Percentiles rank a stretch among this genome's conserved stretches.
These are phyloP conservation scores for Drosophila robusta DNA, from an alignment of 2,888 invertebrate genomes.

Conservation along the genomic window DNA sequence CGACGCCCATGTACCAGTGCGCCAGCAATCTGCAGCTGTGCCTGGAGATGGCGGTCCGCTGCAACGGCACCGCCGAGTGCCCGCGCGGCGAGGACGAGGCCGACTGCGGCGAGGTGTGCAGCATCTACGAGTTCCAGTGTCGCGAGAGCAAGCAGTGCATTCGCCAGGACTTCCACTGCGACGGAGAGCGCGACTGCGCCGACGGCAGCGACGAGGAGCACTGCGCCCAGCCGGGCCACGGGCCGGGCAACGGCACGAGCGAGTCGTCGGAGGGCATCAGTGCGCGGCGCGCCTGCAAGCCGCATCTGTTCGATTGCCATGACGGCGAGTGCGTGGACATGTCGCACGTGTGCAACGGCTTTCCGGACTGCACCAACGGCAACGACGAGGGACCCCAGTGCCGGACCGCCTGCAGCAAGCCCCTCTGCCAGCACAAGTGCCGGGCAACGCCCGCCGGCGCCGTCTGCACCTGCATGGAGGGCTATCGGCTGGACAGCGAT, in stretches of 20 bases:
- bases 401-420: slow-evolving; percentile 83
- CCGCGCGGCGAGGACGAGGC: slow-evolving; percentile 90
- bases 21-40: slow-evolving; percentile 78
- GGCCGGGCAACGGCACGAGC: slow-evolving; percentile 57
- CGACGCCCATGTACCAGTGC: slow-evolving; percentile 80
- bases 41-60: slow-evolving; percentile 85
- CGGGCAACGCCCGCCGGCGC: slow-evolving; percentile 89
- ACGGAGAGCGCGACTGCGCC: slow-evolving; percentile 88
- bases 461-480: slow-evolving; percentile 88
- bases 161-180: slow-evolving; percentile 87
- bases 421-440: slow-evolving; percentile 87
- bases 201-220: slow-evolving; percentile 91
- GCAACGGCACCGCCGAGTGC: slow-evolving; percentile 89
- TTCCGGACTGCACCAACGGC: slow-evolving; percentile 88
- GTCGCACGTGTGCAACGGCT: slow-evolving; percentile 88
- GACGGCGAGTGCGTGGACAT: slow-evolving; percentile 89
- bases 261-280: not conserved
- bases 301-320: slow-evolving; percentile 86
- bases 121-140: slow-evolving; percentile 89
- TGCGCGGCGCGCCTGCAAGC: slow-evolving; percentile 71
- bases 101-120: slow-evolving; percentile 86
- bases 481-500: slow-evolving; percentile 87
- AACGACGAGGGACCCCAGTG: slow-evolving; percentile 90
- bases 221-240: slow-evolving; percentile 75
- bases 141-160: slow-evolving; percentile 88